Conservation (phyloP, 2,888 invertebrate genomes). For the Drosophila barbarae region DNA sequence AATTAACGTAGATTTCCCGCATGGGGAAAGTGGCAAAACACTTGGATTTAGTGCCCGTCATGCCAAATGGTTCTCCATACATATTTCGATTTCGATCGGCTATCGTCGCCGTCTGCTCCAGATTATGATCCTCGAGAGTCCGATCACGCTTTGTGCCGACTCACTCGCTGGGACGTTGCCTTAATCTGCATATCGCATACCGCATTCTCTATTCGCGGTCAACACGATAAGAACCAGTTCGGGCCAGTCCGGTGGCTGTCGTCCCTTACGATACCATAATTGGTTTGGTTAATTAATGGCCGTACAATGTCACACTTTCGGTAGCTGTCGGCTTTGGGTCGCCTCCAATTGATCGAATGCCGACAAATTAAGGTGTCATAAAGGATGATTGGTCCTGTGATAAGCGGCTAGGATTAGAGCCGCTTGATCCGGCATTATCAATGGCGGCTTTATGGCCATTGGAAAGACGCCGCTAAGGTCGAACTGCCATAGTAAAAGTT, state of each 20-base stretch:
- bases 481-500: slow-evolving; percentile 5
- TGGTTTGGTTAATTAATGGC: background rate
- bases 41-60: slow-evolving; percentile 26
- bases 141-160: background rate
- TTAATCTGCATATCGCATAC: slow-evolving; percentile 25
- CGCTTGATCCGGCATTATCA: slow-evolving; percentile 21
- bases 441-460: background rate
- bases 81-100: slow-evolving; percentile 4
- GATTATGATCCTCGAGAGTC: slow-evolving; percentile 20
- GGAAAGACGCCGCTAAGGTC: background rate
- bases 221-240: slow-evolving; percentile 12
- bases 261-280: slow-evolving; percentile 6
- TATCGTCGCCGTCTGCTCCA: slow-evolving; percentile 23
- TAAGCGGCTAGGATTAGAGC: slow-evolving; percentile 19
- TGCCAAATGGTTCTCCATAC: slow-evolving; percentile 2
- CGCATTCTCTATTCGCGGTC: background rate
- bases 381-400: slow-evolving; percentile 24
- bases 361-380: slow-evolving; percentile 7
- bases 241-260: background rate
- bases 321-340: background rate
- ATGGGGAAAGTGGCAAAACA: slow-evolving; percentile 13
- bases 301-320: slow-evolving; percentile 14
- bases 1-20: slow-evolving; percentile 56
- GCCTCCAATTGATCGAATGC: slow-evolving; percentile 20
- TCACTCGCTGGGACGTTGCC: background rate